Evolutionary conservation across 2,888 invertebrate genomes (phyloP).

Genomic region (Coenonympha arcania): DNA sequence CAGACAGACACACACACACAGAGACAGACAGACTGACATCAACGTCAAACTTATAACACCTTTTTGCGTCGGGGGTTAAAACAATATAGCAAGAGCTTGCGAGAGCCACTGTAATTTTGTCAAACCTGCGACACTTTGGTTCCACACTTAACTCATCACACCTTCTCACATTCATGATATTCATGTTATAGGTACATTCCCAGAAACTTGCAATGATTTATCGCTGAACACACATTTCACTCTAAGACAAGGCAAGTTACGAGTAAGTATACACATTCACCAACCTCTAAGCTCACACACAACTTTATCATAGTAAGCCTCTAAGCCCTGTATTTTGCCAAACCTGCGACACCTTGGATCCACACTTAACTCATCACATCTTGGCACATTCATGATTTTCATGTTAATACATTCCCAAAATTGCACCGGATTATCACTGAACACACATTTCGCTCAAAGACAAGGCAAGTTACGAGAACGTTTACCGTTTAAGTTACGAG

Average conservation of each 20-base stretch:
- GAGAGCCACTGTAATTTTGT: no score
- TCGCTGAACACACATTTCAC: not conserved
- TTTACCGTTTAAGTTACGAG: not conserved
- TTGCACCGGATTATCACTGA: not conserved
- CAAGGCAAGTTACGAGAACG: not conserved
- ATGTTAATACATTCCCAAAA: no score
- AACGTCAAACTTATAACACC: no score
- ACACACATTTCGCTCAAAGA: not conserved
- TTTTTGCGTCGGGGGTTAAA: no score
- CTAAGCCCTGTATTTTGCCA: slow-evolving; percentile 70
- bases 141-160: no score
- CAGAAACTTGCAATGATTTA: not conserved
- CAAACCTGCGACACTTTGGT: slow-evolving; percentile 65
- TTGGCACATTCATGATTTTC: no score
- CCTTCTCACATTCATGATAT: no score
- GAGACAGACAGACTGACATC: no score
- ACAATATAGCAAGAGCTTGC: no score
- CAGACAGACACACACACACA: no score
- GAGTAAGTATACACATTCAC: slow-evolving; percentile 33
- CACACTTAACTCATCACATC: no score
- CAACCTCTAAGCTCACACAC: slow-evolving; percentile 75
- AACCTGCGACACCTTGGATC: slow-evolving; percentile 65
- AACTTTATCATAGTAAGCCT: slow-evolving; percentile 74
- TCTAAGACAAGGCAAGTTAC: not conserved
- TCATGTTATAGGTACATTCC: no score